Base-by-base conservation (phyloP, 2,888 invertebrate genomes). In the Eurytoma adleriae region DNA sequence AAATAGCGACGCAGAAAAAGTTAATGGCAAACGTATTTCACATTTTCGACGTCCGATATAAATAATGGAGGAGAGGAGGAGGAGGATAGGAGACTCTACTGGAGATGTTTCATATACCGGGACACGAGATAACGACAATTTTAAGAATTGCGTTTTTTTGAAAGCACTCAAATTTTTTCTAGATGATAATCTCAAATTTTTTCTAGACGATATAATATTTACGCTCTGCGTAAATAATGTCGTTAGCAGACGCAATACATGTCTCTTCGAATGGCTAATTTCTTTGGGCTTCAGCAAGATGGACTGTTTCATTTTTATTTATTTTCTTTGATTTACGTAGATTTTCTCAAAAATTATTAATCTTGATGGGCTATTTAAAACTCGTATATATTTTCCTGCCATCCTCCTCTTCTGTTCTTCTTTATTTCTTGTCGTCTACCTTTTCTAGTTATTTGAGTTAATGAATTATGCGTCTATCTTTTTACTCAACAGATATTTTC, bases 11-110 rank as follows among this genome's bases (percentile, higher is more conserved):
- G n/a, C n/a, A n/a, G n/a, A n/a, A n/a, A n/a, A n/a, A n/a, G n/a
- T n/a, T n/a, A n/a, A n/a, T n/a, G n/a, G n/a, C n/a, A n/a, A n/a
- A n/a, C 77, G 77, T 80, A 80, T 77, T 80, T 80, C 73, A 80
- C n/a, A n/a, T n/a, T 80, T 54, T 64, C 70, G 77, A 77, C 73
- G 73, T 73, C 67, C 77, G 73, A 73, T 73, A 80, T 77, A 80
- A 77, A 80, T 80, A 80, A 80, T 73, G 77, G 70, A 57, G 64
- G 40, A 20, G 5, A 30, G 27, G 24, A 12, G 1, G 20, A 18
- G 40, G n/a, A 30, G 4, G n/a, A 52, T 20, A n/a, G 27, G 1
- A n/a, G n/a, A n/a, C n/a, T n/a, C n/a, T n/a, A n/a, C n/a, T n/a
- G n/a, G n/a, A n/a, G n/a, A n/a, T n/a, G n/a, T n/a, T n/a, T n/a